Evolutionary conservation across 2,888 invertebrate genomes (phyloP), one percentile per base, ranked within the genome.

Genomic region (Cistogaster globosa): DNA sequence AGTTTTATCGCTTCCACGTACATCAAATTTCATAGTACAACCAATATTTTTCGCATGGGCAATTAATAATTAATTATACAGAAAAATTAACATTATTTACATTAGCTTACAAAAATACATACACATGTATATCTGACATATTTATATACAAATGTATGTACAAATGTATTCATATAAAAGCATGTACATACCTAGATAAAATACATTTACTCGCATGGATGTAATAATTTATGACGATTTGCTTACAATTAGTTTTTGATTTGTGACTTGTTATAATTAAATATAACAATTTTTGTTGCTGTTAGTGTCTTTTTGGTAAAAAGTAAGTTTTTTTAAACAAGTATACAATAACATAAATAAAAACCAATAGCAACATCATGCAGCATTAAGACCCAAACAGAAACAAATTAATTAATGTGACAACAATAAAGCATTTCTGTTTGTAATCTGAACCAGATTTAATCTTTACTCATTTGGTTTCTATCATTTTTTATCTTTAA

Each of bases 231-330:
- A 74, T 60, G 55, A 45, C 32, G 51, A 48, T 69, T 82, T 68
- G 16, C 69, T 60, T 67, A 51, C 76, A 84, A 80, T 84, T 80
- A 76, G 71, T 72, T 80, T 75, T 68, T 55, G 67, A 80, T 72
- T 80, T 84, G 84, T 84, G 72, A 76, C 67, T 80, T 76, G 84
- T 76, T 80, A 71, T 80, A 84, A 84, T 79, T 84, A 71, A 84
- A 84, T 76, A 76, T 75, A 80, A 67, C 80, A 76, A 67, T 67
- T 77, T 72, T 58, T 74, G 63, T 71, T 63, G n/a, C 69, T 45
- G 57, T 16, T 72, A 20, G 36, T 76, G 68, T 68, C 36, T 76
- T n/a, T 53, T 76, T 67, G 68, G 60, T n/a, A 36, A 42, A 77
- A 53, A 77, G 38, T 60, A 26, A 20, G 38, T 67, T 18, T 32